These are phyloP conservation scores for Arvicanthis niloticus DNA, from an alignment of 2,113 vertebrate genomes.

Conservation along the genomic window DNA sequence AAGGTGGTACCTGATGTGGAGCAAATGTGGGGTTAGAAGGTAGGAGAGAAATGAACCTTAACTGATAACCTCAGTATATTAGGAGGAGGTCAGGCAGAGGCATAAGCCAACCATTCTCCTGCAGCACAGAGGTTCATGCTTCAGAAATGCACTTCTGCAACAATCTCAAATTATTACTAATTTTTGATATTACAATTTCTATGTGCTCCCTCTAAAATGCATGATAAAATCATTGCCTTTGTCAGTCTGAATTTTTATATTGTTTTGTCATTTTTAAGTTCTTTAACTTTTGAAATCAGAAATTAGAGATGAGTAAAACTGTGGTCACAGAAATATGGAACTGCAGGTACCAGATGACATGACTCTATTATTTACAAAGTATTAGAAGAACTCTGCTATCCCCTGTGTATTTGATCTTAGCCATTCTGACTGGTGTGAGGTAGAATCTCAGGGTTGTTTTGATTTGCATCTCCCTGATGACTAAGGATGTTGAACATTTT, in stretches of 20 bases:
- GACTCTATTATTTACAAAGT: conserved; percentile 40
- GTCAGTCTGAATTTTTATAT: background rate
- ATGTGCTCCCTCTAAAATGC: background rate
- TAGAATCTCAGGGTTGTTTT: no score
- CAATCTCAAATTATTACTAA: background rate
- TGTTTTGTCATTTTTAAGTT: background rate
- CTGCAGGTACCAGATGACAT: background rate
- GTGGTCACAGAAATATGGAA: background rate
- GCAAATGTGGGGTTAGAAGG: no score
- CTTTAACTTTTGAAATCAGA: background rate
- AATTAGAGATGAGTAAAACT: background rate
- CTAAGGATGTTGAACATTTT: no score
- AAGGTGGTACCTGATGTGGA: background rate
- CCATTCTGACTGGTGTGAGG: no score
- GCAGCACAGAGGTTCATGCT: background rate
- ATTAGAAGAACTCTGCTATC: background rate
- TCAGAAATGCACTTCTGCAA: background rate
- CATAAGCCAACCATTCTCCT: background rate
- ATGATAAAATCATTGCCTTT: background rate
- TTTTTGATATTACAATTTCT: background rate
- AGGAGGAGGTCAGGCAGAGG: background rate
- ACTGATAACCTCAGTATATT: background rate
- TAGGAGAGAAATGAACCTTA: background rate
- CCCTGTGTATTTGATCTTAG: no score
- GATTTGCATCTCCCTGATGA: no score